Evolutionary conservation across 1,140 invertebrate genomes (phyloP).

Genomic region (Psilanteris sp.): DNA sequence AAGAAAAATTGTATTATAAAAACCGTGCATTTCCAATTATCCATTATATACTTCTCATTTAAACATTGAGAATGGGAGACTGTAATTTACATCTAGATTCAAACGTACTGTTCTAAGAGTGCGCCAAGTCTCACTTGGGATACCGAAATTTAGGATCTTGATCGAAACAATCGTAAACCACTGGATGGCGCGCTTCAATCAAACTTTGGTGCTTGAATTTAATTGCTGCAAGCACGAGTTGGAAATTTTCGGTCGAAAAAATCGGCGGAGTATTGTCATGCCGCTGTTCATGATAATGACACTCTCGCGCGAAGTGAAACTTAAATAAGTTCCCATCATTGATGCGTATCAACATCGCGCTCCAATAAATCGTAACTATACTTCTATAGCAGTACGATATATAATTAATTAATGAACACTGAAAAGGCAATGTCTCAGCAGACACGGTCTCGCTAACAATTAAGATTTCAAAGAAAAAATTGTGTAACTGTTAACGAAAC

Average conservation of each 20-base stretch:
- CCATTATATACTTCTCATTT: too few relatives aligned
- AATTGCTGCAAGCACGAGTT: slow-evolving; percentile 6
- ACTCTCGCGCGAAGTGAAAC: slow-evolving; percentile 45
- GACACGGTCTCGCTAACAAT: slow-evolving; percentile 12
- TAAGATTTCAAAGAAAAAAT: slow-evolving; percentile 27
- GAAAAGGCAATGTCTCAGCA: slow-evolving; percentile 28
- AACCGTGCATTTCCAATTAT: too few relatives aligned
- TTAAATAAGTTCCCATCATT: slow-evolving; percentile 41
- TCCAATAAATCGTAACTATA: slow-evolving; percentile 64
- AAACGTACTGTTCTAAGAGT: too few relatives aligned
- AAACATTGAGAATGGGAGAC: too few relatives aligned
- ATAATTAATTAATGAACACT: slow-evolving; percentile 63
- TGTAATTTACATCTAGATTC: too few relatives aligned
- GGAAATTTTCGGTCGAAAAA: slow-evolving; percentile 35
- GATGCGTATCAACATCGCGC: slow-evolving; percentile 57
- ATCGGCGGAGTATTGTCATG: slow-evolving; percentile 33
- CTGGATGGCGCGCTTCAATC: slow-evolving; percentile 14
- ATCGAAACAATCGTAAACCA: slow-evolving; percentile 23
- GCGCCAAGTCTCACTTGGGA: too few relatives aligned
- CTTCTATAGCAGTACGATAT: slow-evolving; percentile 32
- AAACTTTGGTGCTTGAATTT: slow-evolving; percentile 27
- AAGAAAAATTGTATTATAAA: too few relatives aligned
- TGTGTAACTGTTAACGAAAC: slow-evolving; percentile 20
- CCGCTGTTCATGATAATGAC: slow-evolving; percentile 36
- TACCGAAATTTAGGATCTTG: slow-evolving; percentile 12